Percentiles rank a stretch among this genome's conserved stretches.
These are phyloP conservation scores for Calliphora vicina DNA, from an alignment of 1,140 invertebrate genomes.

Conservation along the genomic window DNA sequence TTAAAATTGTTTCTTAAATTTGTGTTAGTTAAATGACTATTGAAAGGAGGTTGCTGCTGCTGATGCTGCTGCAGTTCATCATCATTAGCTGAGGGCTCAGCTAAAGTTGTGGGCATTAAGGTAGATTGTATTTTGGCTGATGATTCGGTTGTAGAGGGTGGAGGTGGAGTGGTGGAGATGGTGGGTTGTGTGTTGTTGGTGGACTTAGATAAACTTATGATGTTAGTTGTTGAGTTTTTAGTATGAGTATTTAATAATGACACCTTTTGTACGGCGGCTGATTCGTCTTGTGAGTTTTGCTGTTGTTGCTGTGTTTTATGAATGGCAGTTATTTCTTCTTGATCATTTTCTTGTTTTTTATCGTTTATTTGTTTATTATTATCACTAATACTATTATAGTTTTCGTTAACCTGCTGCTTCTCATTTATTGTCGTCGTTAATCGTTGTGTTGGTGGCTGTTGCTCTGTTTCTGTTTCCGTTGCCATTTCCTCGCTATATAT, in stretches of 20 bases:
- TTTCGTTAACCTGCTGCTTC: slow-evolving; percentile 26
- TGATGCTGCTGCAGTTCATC: background rate
- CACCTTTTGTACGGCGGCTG: background rate
- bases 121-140: slow-evolving; percentile 11
- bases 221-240: slow-evolving; percentile 2
- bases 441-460: background rate
- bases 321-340: background rate
- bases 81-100: background rate
- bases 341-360: background rate
- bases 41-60: background rate
- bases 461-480: background rate
- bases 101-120: slow-evolving; percentile 20
- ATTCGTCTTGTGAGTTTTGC: background rate
- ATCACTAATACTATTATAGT: slow-evolving; percentile 18
- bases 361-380: background rate
- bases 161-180: background rate
- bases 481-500: background rate
- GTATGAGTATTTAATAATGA: slow-evolving; percentile 25
- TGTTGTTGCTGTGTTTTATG: background rate
- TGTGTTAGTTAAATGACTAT: background rate
- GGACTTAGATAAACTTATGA: background rate
- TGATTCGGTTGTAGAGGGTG: slow-evolving; percentile 6
- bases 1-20: slow-evolving; percentile 40
- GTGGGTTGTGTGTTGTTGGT: background rate
- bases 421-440: background rate